Percentiles rank a stretch among this genome's conserved stretches.
Evolutionary conservation across 1,140 invertebrate species (phyloP).

Genomic region (Antheraea pernyi): DNA sequence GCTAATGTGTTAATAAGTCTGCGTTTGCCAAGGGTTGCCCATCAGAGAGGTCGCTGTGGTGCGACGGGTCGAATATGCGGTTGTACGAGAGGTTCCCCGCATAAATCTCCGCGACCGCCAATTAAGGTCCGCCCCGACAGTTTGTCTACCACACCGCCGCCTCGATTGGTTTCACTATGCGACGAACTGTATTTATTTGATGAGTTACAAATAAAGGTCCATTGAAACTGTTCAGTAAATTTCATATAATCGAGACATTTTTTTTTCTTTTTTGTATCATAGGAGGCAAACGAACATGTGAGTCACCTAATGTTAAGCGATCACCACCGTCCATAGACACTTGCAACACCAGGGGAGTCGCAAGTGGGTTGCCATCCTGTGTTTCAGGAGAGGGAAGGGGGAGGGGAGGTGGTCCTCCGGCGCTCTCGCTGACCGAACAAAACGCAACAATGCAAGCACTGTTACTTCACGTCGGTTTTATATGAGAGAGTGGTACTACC

Average conservation of each 20-base stretch:
- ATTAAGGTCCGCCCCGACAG: conserved; percentile 72
- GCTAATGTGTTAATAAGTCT: conserved; percentile 37
- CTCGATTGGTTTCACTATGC: conserved; percentile 61
- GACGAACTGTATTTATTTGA: conserved; percentile 17
- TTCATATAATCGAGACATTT: neutral
- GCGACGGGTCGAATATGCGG: conserved; percentile 35
- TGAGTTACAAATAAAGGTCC: neutral
- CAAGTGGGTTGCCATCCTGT: too few relatives aligned
- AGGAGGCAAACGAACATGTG: too few relatives aligned
- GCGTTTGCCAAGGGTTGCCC: conserved; percentile 33
- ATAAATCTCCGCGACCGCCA: conserved; percentile 77
- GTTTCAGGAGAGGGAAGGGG: too few relatives aligned
- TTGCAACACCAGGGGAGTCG: too few relatives aligned
- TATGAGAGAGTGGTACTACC: too few relatives aligned
- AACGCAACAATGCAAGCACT: too few relatives aligned
- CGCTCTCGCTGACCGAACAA: too few relatives aligned
- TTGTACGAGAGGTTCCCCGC: conserved; percentile 51
- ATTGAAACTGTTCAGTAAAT: neutral
- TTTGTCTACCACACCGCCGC: conserved; percentile 69
- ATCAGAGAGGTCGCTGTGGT: conserved; percentile 12
- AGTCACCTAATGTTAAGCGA: too few relatives aligned
- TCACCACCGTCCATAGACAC: too few relatives aligned
- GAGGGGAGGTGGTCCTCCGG: too few relatives aligned
- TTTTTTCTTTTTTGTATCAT: too few relatives aligned
- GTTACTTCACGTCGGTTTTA: too few relatives aligned